Conservation (phyloP, 2,113 vertebrate species). For the Epinephelus fuscoguttatus region DNA sequence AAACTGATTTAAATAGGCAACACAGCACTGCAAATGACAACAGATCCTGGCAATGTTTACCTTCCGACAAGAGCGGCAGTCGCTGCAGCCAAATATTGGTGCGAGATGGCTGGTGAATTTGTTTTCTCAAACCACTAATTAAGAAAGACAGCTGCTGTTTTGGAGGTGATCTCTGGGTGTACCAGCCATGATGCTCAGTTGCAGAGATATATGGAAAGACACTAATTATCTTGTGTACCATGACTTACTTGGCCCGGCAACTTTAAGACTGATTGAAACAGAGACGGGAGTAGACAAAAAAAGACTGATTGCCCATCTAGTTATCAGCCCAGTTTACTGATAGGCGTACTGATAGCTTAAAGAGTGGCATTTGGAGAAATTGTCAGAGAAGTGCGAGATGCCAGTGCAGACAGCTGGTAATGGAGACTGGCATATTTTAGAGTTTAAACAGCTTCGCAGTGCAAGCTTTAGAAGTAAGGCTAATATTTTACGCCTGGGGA, state of each 20-base stretch:
- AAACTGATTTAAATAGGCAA: conserved; percentile 26
- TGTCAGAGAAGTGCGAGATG: conserved; percentile 29
- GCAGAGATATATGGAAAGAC: not conserved
- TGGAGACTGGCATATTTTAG: conserved; percentile 54
- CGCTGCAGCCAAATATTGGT: conserved; percentile 11
- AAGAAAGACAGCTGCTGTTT: conserved; percentile 26
- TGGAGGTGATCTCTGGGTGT: conserved; percentile 2
- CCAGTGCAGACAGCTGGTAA: conserved; percentile 52
- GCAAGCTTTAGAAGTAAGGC: conserved; percentile 21
- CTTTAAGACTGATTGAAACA: conserved; percentile 30
- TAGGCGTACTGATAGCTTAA: conserved; percentile 18
- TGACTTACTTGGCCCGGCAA: not conserved
- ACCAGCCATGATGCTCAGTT: conserved; percentile 12
- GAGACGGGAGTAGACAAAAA: conserved; percentile 10
- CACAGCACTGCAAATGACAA: conserved; percentile 6
- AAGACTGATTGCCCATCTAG: conserved; percentile 18
- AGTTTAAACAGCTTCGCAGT: conserved; percentile 44
- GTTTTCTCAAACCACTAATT: conserved; percentile 32
- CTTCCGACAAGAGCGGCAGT: conserved; percentile 2
- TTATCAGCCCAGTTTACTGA: conserved; percentile 37
- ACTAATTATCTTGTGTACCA: not conserved
- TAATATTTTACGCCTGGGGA: conserved; percentile 37
- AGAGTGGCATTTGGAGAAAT: conserved; percentile 55
- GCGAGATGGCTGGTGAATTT: not conserved
- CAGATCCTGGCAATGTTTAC: conserved; percentile 18